phyloP scores from a whole-genome alignment of 2,797 vertebrate genomes.

The Amphiprion clarkii region DNA sequence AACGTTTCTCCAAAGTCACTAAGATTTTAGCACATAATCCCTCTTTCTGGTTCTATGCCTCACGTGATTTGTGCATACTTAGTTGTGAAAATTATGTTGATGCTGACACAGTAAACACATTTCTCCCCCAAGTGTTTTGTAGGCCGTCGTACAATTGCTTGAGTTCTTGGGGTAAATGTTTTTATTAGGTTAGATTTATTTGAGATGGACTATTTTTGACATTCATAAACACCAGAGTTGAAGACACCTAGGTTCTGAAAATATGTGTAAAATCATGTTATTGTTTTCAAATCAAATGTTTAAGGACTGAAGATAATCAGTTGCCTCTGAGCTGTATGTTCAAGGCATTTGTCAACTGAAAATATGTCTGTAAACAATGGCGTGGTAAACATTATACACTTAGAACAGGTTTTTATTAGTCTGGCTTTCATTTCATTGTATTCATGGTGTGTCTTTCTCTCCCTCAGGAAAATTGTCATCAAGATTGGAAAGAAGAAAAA shows the following conservation, averaged over 20 bases:
- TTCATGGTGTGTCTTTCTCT: slow-evolving; percentile 25
- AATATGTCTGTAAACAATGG: not conserved
- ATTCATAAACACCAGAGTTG: not conserved
- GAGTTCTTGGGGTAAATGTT: not conserved
- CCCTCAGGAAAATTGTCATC: slow-evolving; percentile 95
- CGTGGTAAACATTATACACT: not conserved
- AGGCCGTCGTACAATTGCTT: not conserved
- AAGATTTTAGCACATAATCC: not conserved
- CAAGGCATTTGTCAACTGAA: not conserved
- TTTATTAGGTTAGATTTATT: not conserved
- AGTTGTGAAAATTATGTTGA: not conserved
- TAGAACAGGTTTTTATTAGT: not conserved
- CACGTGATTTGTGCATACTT: not conserved
- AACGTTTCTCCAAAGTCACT: not conserved
- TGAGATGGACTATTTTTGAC: not conserved
- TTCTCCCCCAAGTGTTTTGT: not conserved
- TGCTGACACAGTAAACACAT: not conserved
- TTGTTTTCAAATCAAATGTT: not conserved
- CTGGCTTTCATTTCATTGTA: slow-evolving; percentile 2
- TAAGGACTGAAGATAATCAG: not conserved
- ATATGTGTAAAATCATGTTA: not conserved
- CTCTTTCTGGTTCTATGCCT: not conserved
- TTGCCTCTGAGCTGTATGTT: not conserved
- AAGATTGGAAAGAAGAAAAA: slow-evolving; percentile 98
- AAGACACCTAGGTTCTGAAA: not conserved